These are phyloP conservation scores for Amorpha juglandis DNA, from an alignment of 2,888 invertebrate species.

Conservation along the genomic window DNA sequence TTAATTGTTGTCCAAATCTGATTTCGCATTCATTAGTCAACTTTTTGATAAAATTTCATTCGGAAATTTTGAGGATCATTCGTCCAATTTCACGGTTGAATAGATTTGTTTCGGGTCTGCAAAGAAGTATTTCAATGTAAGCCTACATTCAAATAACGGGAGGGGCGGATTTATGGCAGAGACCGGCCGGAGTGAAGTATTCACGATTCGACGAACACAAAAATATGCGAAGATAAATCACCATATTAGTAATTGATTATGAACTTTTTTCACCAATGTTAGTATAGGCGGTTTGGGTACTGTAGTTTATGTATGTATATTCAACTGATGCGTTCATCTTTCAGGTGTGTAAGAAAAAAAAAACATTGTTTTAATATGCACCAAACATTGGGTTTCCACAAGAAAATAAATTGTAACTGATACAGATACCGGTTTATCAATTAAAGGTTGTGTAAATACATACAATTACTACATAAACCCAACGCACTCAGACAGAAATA, in stretches of 20 bases:
- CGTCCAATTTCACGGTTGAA: slow-evolving; percentile 75
- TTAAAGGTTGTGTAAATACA: no score
- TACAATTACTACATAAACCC: not conserved
- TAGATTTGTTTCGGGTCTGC: slow-evolving; percentile 73
- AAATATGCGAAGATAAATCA: slow-evolving; percentile 54
- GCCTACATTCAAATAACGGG: slow-evolving; percentile 72
- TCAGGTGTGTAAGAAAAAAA: no score
- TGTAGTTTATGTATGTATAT: no score
- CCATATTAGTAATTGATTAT: slow-evolving; percentile 49
- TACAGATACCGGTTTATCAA: no score
- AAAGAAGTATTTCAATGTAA: slow-evolving; percentile 77
- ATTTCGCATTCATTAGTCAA: slow-evolving; percentile 72
- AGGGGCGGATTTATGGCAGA: slow-evolving; percentile 68
- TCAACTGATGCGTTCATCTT: no score
- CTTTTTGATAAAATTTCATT: slow-evolving; percentile 76
- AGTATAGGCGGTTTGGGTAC: not conserved
- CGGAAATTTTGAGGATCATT: slow-evolving; percentile 72
- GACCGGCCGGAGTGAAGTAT: slow-evolving; percentile 59
- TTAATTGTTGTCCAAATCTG: slow-evolving; percentile 57
- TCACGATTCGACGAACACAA: slow-evolving; percentile 64
- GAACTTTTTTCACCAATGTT: slow-evolving; percentile 34
- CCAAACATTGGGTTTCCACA: not conserved
- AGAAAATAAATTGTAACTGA: no score
- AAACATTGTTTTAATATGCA: no score
- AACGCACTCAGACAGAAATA: not conserved